Conservation (phyloP, 2,113 vertebrate species). For the Bubo blakistoni region DNA sequence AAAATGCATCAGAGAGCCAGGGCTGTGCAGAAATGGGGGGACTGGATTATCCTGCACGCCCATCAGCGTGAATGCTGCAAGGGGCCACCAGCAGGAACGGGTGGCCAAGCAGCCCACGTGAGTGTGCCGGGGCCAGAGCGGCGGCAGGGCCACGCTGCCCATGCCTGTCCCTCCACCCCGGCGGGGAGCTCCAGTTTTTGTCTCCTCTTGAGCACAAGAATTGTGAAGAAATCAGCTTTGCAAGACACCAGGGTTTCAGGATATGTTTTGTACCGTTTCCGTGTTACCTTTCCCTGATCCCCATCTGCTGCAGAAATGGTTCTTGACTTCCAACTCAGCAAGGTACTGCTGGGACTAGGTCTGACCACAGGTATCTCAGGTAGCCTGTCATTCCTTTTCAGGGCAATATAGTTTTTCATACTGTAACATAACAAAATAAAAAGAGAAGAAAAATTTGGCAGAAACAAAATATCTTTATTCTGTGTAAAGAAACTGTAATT, state of each 20-base stretch:
- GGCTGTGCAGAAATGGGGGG: not conserved
- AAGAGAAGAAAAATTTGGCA: not conserved
- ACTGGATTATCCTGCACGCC: fast-evolving
- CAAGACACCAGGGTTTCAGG: not conserved
- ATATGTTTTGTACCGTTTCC: not conserved
- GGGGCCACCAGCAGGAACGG: not conserved
- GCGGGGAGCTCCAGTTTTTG: not conserved
- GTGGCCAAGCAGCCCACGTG: not conserved
- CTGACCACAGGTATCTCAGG: not conserved
- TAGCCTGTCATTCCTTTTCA: not conserved
- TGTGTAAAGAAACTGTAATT: not conserved
- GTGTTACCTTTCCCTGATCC: not conserved
- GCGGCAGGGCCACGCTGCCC: not conserved
- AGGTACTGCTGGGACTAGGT: not conserved
- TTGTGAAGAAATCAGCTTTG: not conserved
- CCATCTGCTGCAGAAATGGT: not conserved
- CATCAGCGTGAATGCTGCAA: too few relatives aligned
- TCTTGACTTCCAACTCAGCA: not conserved
- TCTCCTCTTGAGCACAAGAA: not conserved
- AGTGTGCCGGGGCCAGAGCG: not conserved
- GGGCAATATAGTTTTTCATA: not conserved
- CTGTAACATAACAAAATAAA: not conserved
- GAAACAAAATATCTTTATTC: not conserved
- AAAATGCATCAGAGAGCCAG: not conserved
- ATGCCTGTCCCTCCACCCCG: too few relatives aligned